phyloP scores from a whole-genome alignment of 2,888 invertebrate genomes.

The Hypselothyrea guttata region DNA sequence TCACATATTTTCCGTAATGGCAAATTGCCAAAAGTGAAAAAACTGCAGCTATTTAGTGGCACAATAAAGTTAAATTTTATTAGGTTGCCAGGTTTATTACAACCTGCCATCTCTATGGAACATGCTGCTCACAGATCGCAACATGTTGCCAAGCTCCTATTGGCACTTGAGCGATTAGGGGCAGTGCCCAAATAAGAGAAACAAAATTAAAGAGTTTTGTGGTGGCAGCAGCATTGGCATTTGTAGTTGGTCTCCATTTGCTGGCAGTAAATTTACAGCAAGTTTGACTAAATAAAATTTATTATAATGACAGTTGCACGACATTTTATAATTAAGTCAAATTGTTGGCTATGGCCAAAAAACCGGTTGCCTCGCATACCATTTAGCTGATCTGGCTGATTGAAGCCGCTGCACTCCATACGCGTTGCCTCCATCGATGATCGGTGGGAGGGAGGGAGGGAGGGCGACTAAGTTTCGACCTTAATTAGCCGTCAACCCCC shows the following conservation, averaged over 20 bases:
- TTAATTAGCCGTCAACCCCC: slow-evolving; percentile 42
- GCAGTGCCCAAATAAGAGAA: slow-evolving; percentile 22
- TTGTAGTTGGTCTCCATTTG: slow-evolving; percentile 7
- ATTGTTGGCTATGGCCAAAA: slow-evolving; percentile 39
- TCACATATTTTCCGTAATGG: no score
- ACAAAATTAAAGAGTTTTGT: slow-evolving; percentile 18
- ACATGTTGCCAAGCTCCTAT: slow-evolving; percentile 36
- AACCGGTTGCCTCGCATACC: slow-evolving; percentile 49
- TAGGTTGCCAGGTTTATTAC: no score
- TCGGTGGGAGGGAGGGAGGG: slow-evolving; percentile 22
- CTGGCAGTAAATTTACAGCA: slow-evolving; percentile 11
- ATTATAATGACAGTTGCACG: slow-evolving; percentile 64
- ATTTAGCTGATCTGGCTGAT: slow-evolving; percentile 56
- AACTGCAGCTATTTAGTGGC: no score
- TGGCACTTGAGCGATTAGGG: slow-evolving; percentile 42
- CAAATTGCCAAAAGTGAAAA: no score
- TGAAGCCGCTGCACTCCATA: slow-evolving; percentile 49
- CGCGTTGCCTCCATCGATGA: slow-evolving; percentile 48
- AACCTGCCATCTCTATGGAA: no score
- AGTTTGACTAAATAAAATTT: slow-evolving; percentile 61
- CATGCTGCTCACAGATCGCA: slow-evolving; percentile 48
- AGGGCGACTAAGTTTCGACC: slow-evolving; percentile 65
- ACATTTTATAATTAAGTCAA: slow-evolving; percentile 74
- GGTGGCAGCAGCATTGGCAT: slow-evolving; percentile 14
- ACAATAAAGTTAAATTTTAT: no score